phyloP scores from a whole-genome alignment of 1,140 invertebrate genomes.

The Venturia canescens region DNA sequence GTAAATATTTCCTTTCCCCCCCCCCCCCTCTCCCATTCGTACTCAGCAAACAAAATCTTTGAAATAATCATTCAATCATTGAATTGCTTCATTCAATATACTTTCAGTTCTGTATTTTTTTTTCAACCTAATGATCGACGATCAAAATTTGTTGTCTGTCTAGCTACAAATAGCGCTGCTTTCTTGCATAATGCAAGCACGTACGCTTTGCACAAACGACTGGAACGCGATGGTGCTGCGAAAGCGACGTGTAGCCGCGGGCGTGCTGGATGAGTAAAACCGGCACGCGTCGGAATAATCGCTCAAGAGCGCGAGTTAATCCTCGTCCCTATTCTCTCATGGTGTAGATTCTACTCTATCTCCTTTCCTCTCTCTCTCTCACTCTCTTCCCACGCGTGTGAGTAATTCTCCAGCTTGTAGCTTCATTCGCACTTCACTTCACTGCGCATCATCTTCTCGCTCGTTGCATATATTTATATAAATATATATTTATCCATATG shows the following conservation, averaged over 20 bases:
- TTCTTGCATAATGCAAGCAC: slow-evolving; percentile 4
- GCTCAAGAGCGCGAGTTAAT: slow-evolving; percentile 65
- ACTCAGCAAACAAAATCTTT: no score
- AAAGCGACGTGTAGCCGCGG: slow-evolving; percentile 18
- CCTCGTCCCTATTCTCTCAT: slow-evolving; percentile 40
- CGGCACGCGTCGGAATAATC: slow-evolving; percentile 65
- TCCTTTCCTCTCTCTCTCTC: slow-evolving; percentile 2
- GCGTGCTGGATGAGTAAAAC: slow-evolving; percentile 37
- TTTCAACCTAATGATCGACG: no score
- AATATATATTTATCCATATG: not conserved
- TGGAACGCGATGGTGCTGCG: not conserved
- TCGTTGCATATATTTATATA: not conserved
- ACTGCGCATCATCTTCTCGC: slow-evolving; percentile 4
- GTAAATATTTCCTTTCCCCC: no score
- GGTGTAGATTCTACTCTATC: slow-evolving; percentile 4
- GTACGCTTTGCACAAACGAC: slow-evolving; percentile 7
- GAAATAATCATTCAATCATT: no score
- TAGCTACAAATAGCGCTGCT: not conserved
- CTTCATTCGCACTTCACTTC: slow-evolving; percentile 38
- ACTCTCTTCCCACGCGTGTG: not conserved
- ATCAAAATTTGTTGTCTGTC: no score
- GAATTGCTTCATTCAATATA: no score
- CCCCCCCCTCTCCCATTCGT: no score
- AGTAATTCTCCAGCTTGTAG: slow-evolving; percentile 12
- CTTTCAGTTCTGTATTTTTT: no score